Evolutionary conservation across 1,140 invertebrate genomes (phyloP), one percentile per base, ranked within the genome.

Genomic region (Drosophila littoralis): DNA sequence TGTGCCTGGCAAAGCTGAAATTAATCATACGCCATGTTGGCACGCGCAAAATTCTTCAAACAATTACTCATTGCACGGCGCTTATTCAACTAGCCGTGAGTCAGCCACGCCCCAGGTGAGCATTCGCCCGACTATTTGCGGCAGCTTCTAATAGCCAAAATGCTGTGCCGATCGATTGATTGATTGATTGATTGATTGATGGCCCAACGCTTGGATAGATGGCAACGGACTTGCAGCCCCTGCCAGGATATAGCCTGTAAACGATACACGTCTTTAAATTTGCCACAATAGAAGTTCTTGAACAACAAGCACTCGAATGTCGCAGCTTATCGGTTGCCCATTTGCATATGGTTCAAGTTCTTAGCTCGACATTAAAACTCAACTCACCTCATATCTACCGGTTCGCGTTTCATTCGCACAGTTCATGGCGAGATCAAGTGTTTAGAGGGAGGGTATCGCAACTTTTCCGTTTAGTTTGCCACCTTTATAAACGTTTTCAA

Each of bases 1-100:
- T 72, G 46, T 32, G 38, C 46, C 66, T 60, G 55, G 60, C 52
- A 57, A 63, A n/a, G 22, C 64, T 73, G 68, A 75, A 88, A 88
- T 86, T 88, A 86, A 88, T 86, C 82, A 86, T 88, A 77, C 82
- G 78, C 78, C 50, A 59, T 45, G 64, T 48, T 65, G 55, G 55
- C 72, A 54, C 46, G 70, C 58, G 72, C 59, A 58, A 65, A 77
- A 73, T 59, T 5, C 42, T 43, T 52, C 36, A 5, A 42, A 28
- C 69, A 67, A 66, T 73, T 73, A 67, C 64, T 59, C 55, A 73
- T 58, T 51, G 57, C 50, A 48, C 17, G 17, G 1, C 22, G 72
- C 60, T 35, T 64, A 46, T 12, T 12, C 13, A 76, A 59, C 60
- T 51, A 71, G 59, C 55, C 50, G 80, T 67, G 66, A 45, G 36